These are phyloP conservation scores for Volucella zonaria DNA, from an alignment of 2,888 invertebrate genomes.

Conservation along the genomic window DNA sequence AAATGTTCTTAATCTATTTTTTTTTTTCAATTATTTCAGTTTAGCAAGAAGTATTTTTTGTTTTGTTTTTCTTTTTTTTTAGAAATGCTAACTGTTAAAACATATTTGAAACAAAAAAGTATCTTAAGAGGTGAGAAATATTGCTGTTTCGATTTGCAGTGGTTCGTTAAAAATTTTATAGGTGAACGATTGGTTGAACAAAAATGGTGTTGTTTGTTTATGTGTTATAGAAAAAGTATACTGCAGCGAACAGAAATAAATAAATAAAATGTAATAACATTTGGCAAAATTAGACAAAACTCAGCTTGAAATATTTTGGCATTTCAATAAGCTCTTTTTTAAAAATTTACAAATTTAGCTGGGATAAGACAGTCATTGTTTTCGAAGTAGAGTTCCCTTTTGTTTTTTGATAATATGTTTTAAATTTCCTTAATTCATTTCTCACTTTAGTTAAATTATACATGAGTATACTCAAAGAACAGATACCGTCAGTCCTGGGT, in stretches of 20 bases:
- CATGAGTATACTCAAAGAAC: too few relatives aligned
- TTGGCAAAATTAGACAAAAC: background rate
- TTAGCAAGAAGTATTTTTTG: slow-evolving; percentile 47
- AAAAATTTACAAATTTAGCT: too few relatives aligned
- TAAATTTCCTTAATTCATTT: too few relatives aligned
- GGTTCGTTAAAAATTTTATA: slow-evolving; percentile 14
- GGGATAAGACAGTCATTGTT: too few relatives aligned
- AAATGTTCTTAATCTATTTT: slow-evolving; percentile 61
- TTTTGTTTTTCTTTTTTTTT: slow-evolving; percentile 24
- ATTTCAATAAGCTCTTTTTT: slow-evolving; percentile 25
- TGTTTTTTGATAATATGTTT: too few relatives aligned
- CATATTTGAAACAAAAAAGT: slow-evolving; percentile 34
- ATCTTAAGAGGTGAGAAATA: slow-evolving; percentile 49
- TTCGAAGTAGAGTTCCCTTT: too few relatives aligned
- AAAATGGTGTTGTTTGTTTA: background rate
- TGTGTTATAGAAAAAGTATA: background rate
- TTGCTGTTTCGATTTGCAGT: slow-evolving; percentile 46
- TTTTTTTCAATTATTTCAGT: slow-evolving; percentile 53
- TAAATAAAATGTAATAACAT: background rate
- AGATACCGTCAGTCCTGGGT: too few relatives aligned
- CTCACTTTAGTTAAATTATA: too few relatives aligned
- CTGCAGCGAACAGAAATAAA: slow-evolving; percentile 3
- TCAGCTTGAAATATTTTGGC: background rate
- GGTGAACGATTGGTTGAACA: background rate
- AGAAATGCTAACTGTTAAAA: slow-evolving; percentile 60